Evolutionary conservation across 2,888 invertebrate genomes (phyloP), one percentile per base, ranked within the genome.

Genomic region (Drosophila neotestacea): DNA sequence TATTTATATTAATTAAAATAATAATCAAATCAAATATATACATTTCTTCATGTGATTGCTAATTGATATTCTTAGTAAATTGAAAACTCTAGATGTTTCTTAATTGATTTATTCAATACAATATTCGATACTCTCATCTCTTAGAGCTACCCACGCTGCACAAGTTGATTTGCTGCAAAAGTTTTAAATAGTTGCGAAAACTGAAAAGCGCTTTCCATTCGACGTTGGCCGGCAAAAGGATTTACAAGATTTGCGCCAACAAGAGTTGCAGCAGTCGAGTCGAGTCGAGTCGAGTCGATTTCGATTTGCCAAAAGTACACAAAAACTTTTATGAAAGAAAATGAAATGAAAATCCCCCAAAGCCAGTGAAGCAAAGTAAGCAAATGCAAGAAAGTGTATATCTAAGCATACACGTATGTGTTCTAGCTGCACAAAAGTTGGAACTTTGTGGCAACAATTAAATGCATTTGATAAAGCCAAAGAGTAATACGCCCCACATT

Each of bases 291-390:
- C 74, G 84, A 86, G 56, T 83, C 84, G 86, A 86, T 77, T 84
- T 88, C 81, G 88, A 83, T 88, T 88, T 84, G 77, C 62, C 63
- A 63, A 80, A 83, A 85, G 75, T 85, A 83, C 70, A 83, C 73
- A 86, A 78, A 16, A 85, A 85, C 63, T 88, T 84, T 86, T 72
- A 70, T 75, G 70, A 86, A 85, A 74, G 84, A 83, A 84, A 84
- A 77, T 73, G 75, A 85, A 84, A 88, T 85, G 83, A 83, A 88
- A 84, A 74, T 79, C 79, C 70, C 51, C 59, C 58, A 82, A 73
- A 82, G 71, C 69, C 48, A 69, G 47, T 46, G 34, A 4, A 60
- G 38, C 39, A 64, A 74, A 71, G 63, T 71, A 66, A 70, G 68
- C 61, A 76, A 72, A 61, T 68, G 61, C 63, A 63, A 54, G 42